Evolutionary conservation across 1,140 invertebrate species (phyloP), one percentile per base, ranked within the genome.

Genomic region (Brachionus paranguensis): DNA sequence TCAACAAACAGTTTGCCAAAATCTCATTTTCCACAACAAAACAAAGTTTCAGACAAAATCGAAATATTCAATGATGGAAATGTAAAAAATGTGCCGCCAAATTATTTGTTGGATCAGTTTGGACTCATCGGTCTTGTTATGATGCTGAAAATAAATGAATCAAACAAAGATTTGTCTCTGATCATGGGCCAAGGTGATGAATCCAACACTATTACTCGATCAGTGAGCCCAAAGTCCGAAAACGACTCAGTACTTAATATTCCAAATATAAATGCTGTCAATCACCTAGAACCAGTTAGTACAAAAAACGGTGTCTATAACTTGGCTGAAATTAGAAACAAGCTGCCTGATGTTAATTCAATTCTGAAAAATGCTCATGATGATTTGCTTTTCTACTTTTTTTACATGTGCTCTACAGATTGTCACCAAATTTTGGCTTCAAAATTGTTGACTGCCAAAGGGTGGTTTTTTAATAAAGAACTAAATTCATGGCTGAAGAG

Each of bases 401-500:
- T 79, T 55, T 79, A 55, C 47, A 64, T 79, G 24, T 12, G 45
- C 41, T 79, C 43, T 17, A 14, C 3, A 4, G 76, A 43, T 8
- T 45, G 24, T 17, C 1, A 60, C 10, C 76, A 79, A 79, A 8
- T 79, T 2, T 7, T 60, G n/a, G 76, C 76, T 10, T n/a, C 27
- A 37, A 79, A 50, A 37, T 53, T 79, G 20, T n/a, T 79, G 43
- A 79, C 24, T n/a, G 24, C 50, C 2, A 55, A 20, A 79, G 55
- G 55, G 10, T 79, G 76, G 76, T 3, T 55, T 64, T 79, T 60
- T 29, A 53, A 79, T 50, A 79, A 53, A 14, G 76, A 79, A 33
- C 20, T 79, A 33, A 79, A 79, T 33, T 20, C 50, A 55, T 79
- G 76, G 76, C 17, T 79, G 2, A 79, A 64, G 50, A 37, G 53